Evolutionary conservation across 2,113 vertebrate genomes (phyloP).

Genomic region (Suncus etruscus): DNA sequence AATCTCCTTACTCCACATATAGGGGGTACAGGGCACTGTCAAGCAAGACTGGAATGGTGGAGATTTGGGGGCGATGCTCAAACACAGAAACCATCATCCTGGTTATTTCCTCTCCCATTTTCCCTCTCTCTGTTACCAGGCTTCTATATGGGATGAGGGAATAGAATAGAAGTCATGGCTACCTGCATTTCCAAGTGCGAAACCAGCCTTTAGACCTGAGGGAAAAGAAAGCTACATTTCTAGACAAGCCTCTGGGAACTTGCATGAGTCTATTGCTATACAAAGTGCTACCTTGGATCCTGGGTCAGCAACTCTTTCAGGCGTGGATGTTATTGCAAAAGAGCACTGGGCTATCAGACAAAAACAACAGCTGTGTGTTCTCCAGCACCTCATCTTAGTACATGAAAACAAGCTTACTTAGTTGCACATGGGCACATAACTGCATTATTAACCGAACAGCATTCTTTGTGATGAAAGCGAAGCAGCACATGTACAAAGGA

Average conservation of each 20-base stretch:
- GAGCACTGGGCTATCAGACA: background rate
- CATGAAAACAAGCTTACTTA: constrained; percentile 63
- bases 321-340: background rate
- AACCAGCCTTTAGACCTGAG: background rate
- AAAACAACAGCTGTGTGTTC: constrained; percentile 68
- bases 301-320: background rate
- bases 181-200: background rate
- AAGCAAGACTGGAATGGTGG: background rate
- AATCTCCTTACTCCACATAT: background rate
- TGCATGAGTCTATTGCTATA: background rate
- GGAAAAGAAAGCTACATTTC: background rate
- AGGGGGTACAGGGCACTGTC: background rate
- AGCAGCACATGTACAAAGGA: background rate
- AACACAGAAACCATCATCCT: background rate
- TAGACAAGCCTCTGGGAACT: background rate
- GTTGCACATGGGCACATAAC: background rate
- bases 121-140: background rate
- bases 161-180: background rate
- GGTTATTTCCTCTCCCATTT: background rate
- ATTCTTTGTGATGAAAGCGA: constrained; percentile 45
- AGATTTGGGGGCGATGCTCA: background rate
- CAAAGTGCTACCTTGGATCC: background rate
- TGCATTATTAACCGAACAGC: constrained; percentile 64
- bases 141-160: background rate
- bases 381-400: background rate